Evolutionary conservation across 2,113 vertebrate genomes (phyloP).

Genomic region (Ailuropoda melanoleuca): DNA sequence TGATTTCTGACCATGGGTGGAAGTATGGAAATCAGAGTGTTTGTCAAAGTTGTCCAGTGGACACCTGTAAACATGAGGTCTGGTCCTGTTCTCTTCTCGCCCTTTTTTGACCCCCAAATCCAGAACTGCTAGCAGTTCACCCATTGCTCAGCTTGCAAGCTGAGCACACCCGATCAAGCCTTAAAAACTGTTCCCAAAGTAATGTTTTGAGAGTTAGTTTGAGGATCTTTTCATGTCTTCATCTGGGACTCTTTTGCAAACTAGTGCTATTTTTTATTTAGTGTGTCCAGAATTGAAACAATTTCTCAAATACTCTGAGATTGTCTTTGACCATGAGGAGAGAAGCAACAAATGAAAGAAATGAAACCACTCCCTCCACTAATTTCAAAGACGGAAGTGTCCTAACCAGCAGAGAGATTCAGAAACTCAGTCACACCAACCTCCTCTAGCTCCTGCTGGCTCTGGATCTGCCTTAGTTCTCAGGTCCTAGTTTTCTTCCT

Average conservation of each 20-base stretch:
- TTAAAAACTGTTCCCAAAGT: neutral
- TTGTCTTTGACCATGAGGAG: neutral
- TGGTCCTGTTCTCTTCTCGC: neutral
- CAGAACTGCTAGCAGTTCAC: neutral
- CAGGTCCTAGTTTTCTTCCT: neutral
- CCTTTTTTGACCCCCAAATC: neutral
- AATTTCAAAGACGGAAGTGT: neutral
- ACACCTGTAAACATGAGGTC: neutral
- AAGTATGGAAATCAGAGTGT: neutral
- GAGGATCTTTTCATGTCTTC: neutral
- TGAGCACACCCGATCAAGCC: neutral
- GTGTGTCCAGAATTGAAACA: neutral
- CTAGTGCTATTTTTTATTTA: neutral
- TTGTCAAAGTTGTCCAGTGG: neutral
- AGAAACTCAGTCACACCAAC: neutral
- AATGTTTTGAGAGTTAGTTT: neutral
- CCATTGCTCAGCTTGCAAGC: neutral
- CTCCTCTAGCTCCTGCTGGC: neutral
- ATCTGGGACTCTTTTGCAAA: neutral
- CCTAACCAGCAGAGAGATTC: neutral
- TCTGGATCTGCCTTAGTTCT: neutral
- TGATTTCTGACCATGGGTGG: neutral
- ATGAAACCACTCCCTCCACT: neutral
- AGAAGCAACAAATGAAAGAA: constrained; percentile 19
- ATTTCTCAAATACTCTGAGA: neutral